Evolutionary conservation across 1,140 invertebrate genomes (phyloP).

Genomic region (Polypedilum vanderplanki): DNA sequence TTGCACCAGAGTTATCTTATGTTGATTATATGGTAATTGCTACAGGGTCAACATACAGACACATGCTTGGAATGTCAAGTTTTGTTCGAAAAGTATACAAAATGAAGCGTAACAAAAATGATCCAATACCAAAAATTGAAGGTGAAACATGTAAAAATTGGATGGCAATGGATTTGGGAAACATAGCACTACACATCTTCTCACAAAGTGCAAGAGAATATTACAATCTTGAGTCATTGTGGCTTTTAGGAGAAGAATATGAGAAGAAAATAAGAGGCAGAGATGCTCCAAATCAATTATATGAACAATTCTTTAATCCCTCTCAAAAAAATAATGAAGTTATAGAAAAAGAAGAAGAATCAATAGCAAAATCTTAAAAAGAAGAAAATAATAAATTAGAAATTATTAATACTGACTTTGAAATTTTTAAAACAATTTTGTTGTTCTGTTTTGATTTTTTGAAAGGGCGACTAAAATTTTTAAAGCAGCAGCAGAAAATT

Average conservation of each 20-base stretch:
- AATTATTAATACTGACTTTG: no score
- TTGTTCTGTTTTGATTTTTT: background rate
- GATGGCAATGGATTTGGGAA: conserved; percentile 86
- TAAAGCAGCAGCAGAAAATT: background rate
- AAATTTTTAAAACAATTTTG: no score
- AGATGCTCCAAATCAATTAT: no score
- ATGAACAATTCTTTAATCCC: no score
- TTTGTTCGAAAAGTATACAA: conserved; percentile 76
- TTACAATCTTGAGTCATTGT: conserved; percentile 86
- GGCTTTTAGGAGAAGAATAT: conserved; percentile 75
- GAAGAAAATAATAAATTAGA: no score
- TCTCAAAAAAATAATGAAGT: no score
- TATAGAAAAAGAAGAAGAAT: no score
- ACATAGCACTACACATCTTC: conserved; percentile 88
- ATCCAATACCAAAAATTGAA: conserved; percentile 67
- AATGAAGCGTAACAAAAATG: conserved; percentile 56
- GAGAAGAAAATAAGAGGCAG: conserved; percentile 49
- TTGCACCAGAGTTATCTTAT: conserved; percentile 70
- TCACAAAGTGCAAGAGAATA: conserved; percentile 55
- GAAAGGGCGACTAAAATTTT: background rate
- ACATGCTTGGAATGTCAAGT: conserved; percentile 66
- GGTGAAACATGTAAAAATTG: conserved; percentile 69
- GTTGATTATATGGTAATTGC: conserved; percentile 75
- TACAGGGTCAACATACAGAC: conserved; percentile 62
- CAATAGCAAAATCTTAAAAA: no score